Percentiles rank a stretch among this genome's conserved stretches.
phyloP scores from a whole-genome alignment of 2,888 invertebrate genomes.

The Cataglyphis livida region DNA sequence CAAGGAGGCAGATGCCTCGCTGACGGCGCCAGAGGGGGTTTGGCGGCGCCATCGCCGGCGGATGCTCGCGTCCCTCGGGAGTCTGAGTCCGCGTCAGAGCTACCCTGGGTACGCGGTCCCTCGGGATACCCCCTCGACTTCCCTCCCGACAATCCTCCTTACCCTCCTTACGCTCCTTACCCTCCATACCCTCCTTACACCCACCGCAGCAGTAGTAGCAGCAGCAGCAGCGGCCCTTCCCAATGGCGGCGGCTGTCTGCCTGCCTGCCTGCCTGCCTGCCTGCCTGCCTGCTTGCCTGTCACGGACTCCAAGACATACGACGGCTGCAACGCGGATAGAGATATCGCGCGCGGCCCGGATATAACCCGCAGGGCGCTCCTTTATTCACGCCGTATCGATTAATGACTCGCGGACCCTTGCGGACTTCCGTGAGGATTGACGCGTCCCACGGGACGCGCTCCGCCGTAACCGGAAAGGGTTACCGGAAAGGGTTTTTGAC shows the following conservation, averaged over 20 bases:
- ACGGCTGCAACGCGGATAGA: slow-evolving; percentile 71
- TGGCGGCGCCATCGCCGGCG: slow-evolving; percentile 69
- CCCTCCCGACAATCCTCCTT: slow-evolving; percentile 66
- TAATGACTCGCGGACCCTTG: slow-evolving; percentile 76
- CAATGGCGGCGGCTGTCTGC: slow-evolving; percentile 64
- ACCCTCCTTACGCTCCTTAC: slow-evolving; percentile 40
- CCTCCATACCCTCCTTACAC: slow-evolving; percentile 43
- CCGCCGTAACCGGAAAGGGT: slow-evolving; percentile 25
- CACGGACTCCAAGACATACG: slow-evolving; percentile 81
- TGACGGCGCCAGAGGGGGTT: slow-evolving; percentile 70
- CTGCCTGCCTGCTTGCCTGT: slow-evolving; percentile 76
- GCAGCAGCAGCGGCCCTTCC: slow-evolving; percentile 53
- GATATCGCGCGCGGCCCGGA: slow-evolving; percentile 75
- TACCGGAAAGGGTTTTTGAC: slow-evolving; percentile 7
- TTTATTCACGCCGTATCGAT: slow-evolving; percentile 79
- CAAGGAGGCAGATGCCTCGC: slow-evolving; percentile 65
- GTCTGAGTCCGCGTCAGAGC: slow-evolving; percentile 83
- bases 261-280: slow-evolving; percentile 56
- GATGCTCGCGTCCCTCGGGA: slow-evolving; percentile 78
- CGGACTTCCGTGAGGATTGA: slow-evolving; percentile 56
- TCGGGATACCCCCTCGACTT: slow-evolving; percentile 73
- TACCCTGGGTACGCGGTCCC: slow-evolving; percentile 80
- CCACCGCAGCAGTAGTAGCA: slow-evolving; percentile 51
- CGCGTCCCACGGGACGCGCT: slow-evolving; percentile 38
- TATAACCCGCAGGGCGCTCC: slow-evolving; percentile 75